Evolutionary conservation across 2,888 invertebrate genomes (phyloP), one percentile per base, ranked within the genome.

Genomic region (Syrista parreyssii): DNA sequence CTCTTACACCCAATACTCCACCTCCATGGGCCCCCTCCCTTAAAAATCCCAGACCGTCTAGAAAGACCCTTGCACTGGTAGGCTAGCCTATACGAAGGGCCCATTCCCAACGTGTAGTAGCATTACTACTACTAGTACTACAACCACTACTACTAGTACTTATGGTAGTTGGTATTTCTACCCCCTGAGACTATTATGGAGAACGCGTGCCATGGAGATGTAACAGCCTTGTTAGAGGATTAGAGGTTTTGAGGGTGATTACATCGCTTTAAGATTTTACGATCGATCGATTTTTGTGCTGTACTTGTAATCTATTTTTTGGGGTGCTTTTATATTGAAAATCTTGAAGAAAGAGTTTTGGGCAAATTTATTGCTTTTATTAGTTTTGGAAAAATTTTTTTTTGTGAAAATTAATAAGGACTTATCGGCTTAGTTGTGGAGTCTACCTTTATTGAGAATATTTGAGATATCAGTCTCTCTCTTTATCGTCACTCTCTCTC

Each of bases 181-280:
- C 71, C 71, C 71, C 31, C 71, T 31, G 12, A 71, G 32, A 31
- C 71, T 33, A 71, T 71, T 83, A 82, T 82, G 82, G 82, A 80
- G 80, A 88, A 89, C 90, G 89, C 90, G 90, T 90, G 88, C 88
- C 89, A 82, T 71, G 78, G 83, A 80, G 78, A 83, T 82, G 80
- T 82, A 85, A 83, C 81, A 81, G 85, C 87, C 88, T 86, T 86
- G 87, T 89, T 88, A 87, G 86, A 79, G 88, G 89, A 90, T 91
- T 90, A 89, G 89, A 89, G 88, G 89, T 90, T 91, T 90, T 87
- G 88, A 84, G 88, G 86, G 86, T 84, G 87, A 89, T 90, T 90
- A 87, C 87, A 87, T 86, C 82, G 84, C 85, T 86, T 86, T 82
- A 79, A 81, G 83, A 84, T 82, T 83, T 86, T 83, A 80, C 69